Evolutionary conservation across 2,113 vertebrate species (phyloP).

Genomic region (Macrotis lagotis): DNA sequence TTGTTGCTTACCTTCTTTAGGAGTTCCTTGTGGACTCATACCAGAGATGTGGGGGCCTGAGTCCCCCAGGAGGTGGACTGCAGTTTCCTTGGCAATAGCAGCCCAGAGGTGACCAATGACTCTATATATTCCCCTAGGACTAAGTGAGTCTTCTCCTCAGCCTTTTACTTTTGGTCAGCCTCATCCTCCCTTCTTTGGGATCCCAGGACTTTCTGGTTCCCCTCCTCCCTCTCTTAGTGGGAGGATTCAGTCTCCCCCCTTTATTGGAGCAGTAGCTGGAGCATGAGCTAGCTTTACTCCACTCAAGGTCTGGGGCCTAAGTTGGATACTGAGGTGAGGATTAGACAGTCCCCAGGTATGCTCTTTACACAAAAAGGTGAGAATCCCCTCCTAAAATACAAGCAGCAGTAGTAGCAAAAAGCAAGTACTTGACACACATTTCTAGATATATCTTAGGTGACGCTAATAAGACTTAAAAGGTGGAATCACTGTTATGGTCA

Average conservation of each 20-base stretch:
- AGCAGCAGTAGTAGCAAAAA: neutral
- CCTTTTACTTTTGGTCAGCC: neutral
- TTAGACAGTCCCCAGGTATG: neutral
- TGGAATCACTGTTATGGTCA: neutral
- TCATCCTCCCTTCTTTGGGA: neutral
- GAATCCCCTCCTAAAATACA: neutral
- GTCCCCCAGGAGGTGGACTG: neutral
- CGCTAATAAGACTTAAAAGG: neutral
- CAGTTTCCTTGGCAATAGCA: neutral
- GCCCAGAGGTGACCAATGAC: neutral
- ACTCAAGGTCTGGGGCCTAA: neutral
- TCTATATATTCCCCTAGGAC: neutral
- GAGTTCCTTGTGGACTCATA: neutral
- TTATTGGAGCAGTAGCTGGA: neutral
- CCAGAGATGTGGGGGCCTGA: neutral
- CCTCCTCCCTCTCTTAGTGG: neutral
- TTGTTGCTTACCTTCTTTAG: neutral
- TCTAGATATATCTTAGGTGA: neutral
- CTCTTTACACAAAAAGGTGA: neutral
- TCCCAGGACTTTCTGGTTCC: neutral
- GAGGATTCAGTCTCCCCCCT: neutral
- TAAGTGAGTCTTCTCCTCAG: neutral
- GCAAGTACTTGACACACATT: too few relatives aligned
- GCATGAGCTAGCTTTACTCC: neutral
- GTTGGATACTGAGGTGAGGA: neutral